Conservation (phyloP, 2,888 invertebrate genomes). For the Tachystola acroxantha region DNA sequence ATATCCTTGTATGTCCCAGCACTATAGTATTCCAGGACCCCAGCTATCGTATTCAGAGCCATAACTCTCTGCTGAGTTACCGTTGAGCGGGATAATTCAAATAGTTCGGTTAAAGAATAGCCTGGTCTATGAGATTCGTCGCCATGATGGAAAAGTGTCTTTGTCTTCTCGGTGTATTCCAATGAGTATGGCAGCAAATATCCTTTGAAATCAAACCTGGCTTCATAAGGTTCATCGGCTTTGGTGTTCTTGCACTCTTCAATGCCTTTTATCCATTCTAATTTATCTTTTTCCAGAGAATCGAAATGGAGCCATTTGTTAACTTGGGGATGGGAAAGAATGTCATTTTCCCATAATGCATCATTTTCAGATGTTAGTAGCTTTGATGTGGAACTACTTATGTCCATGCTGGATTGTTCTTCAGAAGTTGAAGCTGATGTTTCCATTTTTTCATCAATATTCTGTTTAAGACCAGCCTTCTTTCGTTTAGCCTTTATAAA, state of each 20-base stretch:
- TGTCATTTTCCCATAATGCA: conserved; percentile 72
- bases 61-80: conserved; percentile 90
- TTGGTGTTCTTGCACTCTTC: conserved; percentile 75
- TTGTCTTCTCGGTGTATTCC: conserved; percentile 74
- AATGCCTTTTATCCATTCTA: conserved; percentile 90
- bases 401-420: conserved; percentile 7
- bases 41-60: conserved; percentile 88
- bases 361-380: conserved; percentile 22
- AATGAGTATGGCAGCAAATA: conserved; percentile 84
- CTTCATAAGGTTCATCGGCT: conserved; percentile 83
- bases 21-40: conserved; percentile 84
- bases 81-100: conserved; percentile 86
- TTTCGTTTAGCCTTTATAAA: conserved; percentile 76
- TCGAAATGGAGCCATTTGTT: conserved; percentile 92
- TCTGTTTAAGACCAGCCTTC: conserved; percentile 15
- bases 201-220: conserved; percentile 90
- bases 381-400: conserved; percentile 2
- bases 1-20: conserved; percentile 87
- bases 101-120: conserved; percentile 92
- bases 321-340: conserved; percentile 78
- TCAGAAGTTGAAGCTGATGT: conserved; percentile 29
- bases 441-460: conserved; percentile 37
- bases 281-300: conserved; percentile 89
- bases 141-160: conserved; percentile 92
- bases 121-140: conserved; percentile 95